Evolutionary conservation across 2,113 vertebrate species (phyloP).

Genomic region (Mus pahari): DNA sequence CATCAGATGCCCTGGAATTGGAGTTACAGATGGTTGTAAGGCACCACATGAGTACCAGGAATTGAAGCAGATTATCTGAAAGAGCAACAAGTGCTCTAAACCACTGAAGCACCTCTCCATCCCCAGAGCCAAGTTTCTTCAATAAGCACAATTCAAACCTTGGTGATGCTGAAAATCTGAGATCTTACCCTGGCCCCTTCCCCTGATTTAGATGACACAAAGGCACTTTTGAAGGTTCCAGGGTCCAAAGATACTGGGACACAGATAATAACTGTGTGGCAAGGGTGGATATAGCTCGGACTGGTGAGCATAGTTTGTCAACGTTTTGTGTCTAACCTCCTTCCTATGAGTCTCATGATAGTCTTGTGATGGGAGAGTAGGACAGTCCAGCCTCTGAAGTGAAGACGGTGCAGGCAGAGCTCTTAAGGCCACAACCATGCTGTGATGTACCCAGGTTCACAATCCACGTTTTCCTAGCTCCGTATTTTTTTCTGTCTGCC

Average conservation of each 20-base stretch:
- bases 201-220: background rate
- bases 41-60: background rate
- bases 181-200: background rate
- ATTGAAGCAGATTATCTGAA: background rate
- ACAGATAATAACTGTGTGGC: background rate
- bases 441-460: background rate
- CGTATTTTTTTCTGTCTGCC: background rate
- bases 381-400: background rate
- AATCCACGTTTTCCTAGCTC: background rate
- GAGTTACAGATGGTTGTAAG: background rate
- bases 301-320: background rate
- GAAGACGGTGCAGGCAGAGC: background rate
- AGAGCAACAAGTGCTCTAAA: background rate
- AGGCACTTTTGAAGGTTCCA: background rate
- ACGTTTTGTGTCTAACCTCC: background rate
- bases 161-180: background rate
- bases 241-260: background rate
- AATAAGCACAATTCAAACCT: conserved; percentile 33
- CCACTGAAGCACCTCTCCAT: background rate
- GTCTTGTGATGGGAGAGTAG: background rate
- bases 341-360: background rate
- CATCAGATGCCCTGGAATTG: background rate
- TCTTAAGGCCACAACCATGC: background rate
- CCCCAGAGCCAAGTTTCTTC: background rate
- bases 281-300: background rate